Base-by-base conservation (phyloP, 2,888 invertebrate genomes). In the Perizoma flavofasciatum region DNA sequence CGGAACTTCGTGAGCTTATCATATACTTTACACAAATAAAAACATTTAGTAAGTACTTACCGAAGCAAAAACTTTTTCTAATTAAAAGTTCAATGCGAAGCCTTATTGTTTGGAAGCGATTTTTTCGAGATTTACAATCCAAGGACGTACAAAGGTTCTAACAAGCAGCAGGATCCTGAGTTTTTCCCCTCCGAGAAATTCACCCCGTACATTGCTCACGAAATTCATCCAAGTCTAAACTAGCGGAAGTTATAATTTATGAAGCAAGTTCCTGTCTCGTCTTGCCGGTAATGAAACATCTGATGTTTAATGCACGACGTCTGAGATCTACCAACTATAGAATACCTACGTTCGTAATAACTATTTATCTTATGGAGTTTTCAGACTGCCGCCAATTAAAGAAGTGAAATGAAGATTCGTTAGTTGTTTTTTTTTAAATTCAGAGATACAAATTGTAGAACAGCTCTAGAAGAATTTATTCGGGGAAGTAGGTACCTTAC, bases 241-340 rank as follows among this genome's bases (percentile, higher is more conserved):
- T 89, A 88, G 73, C 87, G 89, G 89, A 89, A 88, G 88, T 89
- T 89, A 91, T 91, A 88, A 91, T 89, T 91, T 91, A 91, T 91
- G 89, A 72, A 90, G 71, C 61, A 60, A 84, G 81, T 88, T 91
- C 90, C 90, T 88, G 85, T 73, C 75, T 75, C 68, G 72, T 77
- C 84, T 83, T 81, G 68, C 63, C 76, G 78, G 77, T 86, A 86
- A 86, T 84, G 84, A 83, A 84, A 79, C 79, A 79, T 76, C 78
- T 84, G 73, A 87, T 90, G 71, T 86, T 80, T 89, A 78, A 89
- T 90, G 81, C 82, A 89, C 63, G 39, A 46, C 69, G 84, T 87
- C 86, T 88, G 81, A 79, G 79, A 87, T 83, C 80, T 63, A 54
- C 65, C 66, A 7, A 46, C 57, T 59, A 59, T 50, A 49, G 39